Evolutionary conservation across 92 coral and sea anemone species (phyloP).

Genomic region (Zoanthus sansibaricus): DNA sequence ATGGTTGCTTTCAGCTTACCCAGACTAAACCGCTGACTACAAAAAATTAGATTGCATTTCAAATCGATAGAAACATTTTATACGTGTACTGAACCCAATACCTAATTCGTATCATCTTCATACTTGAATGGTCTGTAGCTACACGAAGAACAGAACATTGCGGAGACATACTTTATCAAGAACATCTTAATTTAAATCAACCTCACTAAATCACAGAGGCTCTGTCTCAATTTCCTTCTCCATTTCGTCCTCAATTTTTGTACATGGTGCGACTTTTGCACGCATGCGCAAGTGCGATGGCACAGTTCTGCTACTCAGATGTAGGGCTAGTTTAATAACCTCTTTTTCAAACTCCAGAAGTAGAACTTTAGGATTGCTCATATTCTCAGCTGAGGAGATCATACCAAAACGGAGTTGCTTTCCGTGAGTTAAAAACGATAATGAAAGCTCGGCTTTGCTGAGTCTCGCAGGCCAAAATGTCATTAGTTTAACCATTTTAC

Average conservation of each 20-base stretch:
- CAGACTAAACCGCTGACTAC: too few species aligned
- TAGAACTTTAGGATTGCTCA: conserved; percentile 68
- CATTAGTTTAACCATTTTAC: conserved; percentile 88
- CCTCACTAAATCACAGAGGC: not conserved
- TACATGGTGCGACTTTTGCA: conserved; percentile 26
- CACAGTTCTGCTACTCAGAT: conserved; percentile 74
- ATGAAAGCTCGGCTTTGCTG: conserved; percentile 68
- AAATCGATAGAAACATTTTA: too few species aligned
- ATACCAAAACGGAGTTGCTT: conserved; percentile 77
- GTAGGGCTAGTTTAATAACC: conserved; percentile 67
- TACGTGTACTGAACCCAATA: too few species aligned
- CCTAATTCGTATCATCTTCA: too few species aligned
- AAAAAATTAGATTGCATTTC: too few species aligned
- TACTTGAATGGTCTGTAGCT: too few species aligned
- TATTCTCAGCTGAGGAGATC: conserved; percentile 60
- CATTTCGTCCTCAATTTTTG: conserved; percentile 46
- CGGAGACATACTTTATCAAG: not conserved
- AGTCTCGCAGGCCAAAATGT: conserved; percentile 77
- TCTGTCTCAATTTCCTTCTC: conserved; percentile 44
- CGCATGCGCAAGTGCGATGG: conserved; percentile 91
- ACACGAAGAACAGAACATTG: not conserved
- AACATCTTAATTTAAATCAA: not conserved
- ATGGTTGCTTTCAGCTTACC: too few species aligned
- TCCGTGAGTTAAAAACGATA: conserved; percentile 76
- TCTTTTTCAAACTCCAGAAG: conserved; percentile 81